Base-by-base conservation (phyloP, 2,888 invertebrate genomes). In the Polyommatus iphigenia region DNA sequence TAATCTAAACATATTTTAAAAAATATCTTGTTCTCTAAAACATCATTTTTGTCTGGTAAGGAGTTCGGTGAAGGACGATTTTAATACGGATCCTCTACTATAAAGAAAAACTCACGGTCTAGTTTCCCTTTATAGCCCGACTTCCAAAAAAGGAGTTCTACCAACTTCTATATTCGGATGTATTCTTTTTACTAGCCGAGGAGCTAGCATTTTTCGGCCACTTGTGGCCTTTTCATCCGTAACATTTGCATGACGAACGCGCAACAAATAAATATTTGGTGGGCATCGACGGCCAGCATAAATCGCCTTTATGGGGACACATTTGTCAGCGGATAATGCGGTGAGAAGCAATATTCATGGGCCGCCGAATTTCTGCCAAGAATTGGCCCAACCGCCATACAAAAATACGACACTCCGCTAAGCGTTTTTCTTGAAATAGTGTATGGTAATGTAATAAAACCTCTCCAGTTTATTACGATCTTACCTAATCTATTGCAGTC, bases 261-360 rank as follows among this genome's bases (percentile, higher is more conserved):
- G 72, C n/a, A 72, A 78, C 78, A 75, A 78, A 78, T 78, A 77
- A 77, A 80, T 77, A 79, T 78, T 76, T 75, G 24, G 41, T 71
- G 77, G 72, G 67, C 76, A 80, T 80, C 79, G 78, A 80, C 77
- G 79, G 78, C 77, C 50, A 8, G 73, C 78, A 80, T 80, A 81
- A 81, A 81, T 79, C 73, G 20, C 32, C 73, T 77, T 82, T 81
- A 79, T 78, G 79, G 78, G 72, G 76, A 59, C 80, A 57, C 80
- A 82, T 82, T 82, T 81, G 79, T 81, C 81, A 78, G 50, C 50
- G 77, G 72, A 80, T 81, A 80, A 80, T 80, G 79, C 78, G 78
- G 79, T 78, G 79, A 67, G 62, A 77, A 50, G 71, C 50, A 67
- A 76, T 62, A 80, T 80, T 79, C 78, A 80, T 79, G 75, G 71